Evolutionary conservation across 2,797 vertebrate species (phyloP), one percentile per base, ranked within the genome.

Genomic region (Cyprinella venusta): DNA sequence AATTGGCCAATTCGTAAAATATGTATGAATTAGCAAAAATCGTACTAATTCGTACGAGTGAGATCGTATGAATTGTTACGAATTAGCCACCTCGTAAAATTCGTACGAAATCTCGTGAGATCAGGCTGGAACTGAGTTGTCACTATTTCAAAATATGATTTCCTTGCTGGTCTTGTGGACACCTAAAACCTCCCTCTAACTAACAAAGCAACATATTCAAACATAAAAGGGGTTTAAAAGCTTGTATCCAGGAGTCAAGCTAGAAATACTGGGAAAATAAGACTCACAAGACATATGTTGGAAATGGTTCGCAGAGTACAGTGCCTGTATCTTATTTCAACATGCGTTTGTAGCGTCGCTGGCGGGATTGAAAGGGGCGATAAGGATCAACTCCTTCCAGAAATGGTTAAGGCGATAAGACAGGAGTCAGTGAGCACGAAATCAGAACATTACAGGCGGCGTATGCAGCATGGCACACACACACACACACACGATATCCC

Each of bases 381-480:
- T 90, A 81, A 87, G 88, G 88, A 89, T 89, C 85, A 76, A 79
- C 33, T 68, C 77, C 76, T 82, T 86, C 76, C 45, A n/a, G 13
- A 63, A 75, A 87, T 87, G 79, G 76, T 88, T 87, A 65, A 12
- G 67, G 45, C 83, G 86, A 88, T 88, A 88, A 90, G 80, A 85
- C 61, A 80, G 67, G 45, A 90, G 85, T 90, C 89, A 89, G 64
- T 74, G 83, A 91, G 89, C 86, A 88, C 78, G 71, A 88, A 90
- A 91, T 90, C 83, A 83, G 86, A 85, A 89, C 85, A 86, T 85
- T 86, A 76, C 38, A 61, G 71, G 76, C 78, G 77, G 79, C 84
- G 79, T 84, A 85, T 89, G 86, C 85, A 84, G 79, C 42, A 33
- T 13, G 63, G 84, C 84, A 50, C 48, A 50, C 48, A 50, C 56